Evolutionary conservation across 2,797 vertebrate species (phyloP).

Genomic region (Sebastes trivittatus): DNA sequence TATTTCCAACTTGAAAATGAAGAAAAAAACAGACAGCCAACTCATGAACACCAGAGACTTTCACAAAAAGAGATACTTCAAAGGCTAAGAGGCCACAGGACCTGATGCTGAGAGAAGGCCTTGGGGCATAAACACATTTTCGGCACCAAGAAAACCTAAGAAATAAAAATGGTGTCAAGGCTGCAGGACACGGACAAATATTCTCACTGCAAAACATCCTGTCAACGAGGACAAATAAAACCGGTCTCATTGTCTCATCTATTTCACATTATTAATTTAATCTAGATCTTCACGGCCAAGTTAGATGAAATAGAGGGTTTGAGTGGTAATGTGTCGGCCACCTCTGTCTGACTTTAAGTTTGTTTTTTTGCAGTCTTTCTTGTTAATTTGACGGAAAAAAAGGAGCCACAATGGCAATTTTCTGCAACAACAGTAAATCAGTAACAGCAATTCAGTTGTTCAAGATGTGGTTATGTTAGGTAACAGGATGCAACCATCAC

Average conservation of each 20-base stretch:
- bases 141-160: conserved; percentile 20
- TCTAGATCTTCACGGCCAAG: background rate
- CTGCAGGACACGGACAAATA: conserved; percentile 42
- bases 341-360: too few relatives aligned
- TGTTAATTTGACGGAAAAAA: background rate
- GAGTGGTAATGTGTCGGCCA: background rate
- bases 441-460: background rate
- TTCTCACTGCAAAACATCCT: conserved; percentile 1
- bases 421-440: background rate
- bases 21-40: background rate
- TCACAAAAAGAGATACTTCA: conserved; percentile 29
- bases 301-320: background rate
- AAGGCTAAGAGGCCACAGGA: conserved; percentile 32
- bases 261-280: background rate
- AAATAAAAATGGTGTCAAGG: conserved; percentile 36
- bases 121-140: conserved; percentile 39
- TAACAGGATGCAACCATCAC: too few relatives aligned
- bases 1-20: background rate
- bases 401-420: background rate
- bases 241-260: background rate
- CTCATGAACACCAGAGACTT: background rate
- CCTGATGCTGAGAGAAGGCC: conserved; percentile 35
- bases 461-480: background rate
- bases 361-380: background rate
- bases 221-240: background rate